These are phyloP conservation scores for Phaenicophaeus curvirostris DNA, from an alignment of 2,797 vertebrate genomes.

Conservation along the genomic window DNA sequence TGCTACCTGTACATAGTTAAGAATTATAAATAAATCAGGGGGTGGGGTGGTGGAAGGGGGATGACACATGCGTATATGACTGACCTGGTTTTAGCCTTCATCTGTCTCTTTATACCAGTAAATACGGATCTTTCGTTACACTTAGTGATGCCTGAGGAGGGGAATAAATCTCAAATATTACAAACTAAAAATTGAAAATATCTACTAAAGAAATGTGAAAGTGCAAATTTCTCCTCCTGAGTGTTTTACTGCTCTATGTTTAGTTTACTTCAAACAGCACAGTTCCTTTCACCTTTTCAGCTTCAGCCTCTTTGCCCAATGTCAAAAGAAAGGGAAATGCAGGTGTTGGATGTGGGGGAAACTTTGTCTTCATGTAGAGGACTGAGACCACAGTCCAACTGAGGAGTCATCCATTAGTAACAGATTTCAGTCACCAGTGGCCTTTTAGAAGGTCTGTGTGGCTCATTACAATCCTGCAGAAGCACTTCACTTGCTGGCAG, in stretches of 20 bases:
- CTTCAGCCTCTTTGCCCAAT: not conserved
- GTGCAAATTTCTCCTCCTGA: not conserved
- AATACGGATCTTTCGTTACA: not conserved
- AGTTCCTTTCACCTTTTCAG: not conserved
- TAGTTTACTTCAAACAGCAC: not conserved
- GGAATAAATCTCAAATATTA: slow-evolving; percentile 30
- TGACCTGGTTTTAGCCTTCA: slow-evolving; percentile 56
- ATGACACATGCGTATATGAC: not conserved
- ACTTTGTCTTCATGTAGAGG: not conserved
- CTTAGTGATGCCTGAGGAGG: slow-evolving; percentile 3
- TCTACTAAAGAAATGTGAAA: not conserved
- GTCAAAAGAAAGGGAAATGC: not conserved
- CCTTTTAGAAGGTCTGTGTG: not conserved
- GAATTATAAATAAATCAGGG: slow-evolving; percentile 6
- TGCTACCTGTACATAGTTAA: not conserved
- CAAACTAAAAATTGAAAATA: slow-evolving; percentile 28
- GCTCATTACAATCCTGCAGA: slow-evolving; percentile 11
- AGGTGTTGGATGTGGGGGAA: not conserved
- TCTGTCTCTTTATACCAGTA: slow-evolving; percentile 7
- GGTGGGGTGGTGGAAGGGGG: too few relatives aligned
- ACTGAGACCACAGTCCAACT: not conserved
- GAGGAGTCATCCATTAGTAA: not conserved
- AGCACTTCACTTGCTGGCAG: slow-evolving; percentile 5
- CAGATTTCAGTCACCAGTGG: not conserved
- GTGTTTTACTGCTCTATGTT: not conserved